Evolutionary conservation across 2,113 vertebrate species (phyloP), one percentile per base, ranked within the genome.

Genomic region (Epinephelus cyanopodus): DNA sequence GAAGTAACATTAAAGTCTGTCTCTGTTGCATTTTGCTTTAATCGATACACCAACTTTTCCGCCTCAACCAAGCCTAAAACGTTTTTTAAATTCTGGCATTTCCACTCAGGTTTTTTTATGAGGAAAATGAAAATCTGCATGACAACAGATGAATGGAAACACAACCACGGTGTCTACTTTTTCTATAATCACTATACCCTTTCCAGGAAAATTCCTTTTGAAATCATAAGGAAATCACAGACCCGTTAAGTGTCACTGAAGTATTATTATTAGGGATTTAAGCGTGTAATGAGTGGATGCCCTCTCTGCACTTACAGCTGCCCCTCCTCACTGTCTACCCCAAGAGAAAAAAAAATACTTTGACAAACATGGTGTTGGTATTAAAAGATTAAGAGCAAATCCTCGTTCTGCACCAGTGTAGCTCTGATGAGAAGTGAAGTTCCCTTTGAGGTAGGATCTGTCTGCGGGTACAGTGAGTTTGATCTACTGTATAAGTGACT

Each of bases 371-470:
- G 42, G 37, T 58, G 72, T 79, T 84, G 80, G 92, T 86, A 93
- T 93, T 93, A 93, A 93, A 87, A 93, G 93, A 93, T 94, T 94
- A 93, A 88, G 77, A 85, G 72, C 87, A 93, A 93, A 93, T 90
- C 93, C 92, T 75, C 61, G 65, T 84, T 90, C 69, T 77, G 75
- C 21, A 74, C 64, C 66, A 63, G 33, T 23, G 77, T 63, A 58
- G 54, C 76, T 58, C 74, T 88, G 82, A 93, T 92, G 80, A 86
- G 91, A 91, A 92, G 90, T 90, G 90, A 93, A 85, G 86, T 90
- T 86, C 54, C 68, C 87, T 94, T 93, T 93, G 89, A 93, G 89
- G 90, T 79, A 60, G 77, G 83, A 86, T 91, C 83, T 85, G 81
- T 85, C 80, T 81, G 61, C n/a, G 60, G 70, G 72, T 77, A 75